Percentiles rank a stretch among this genome's conserved stretches.
Evolutionary conservation across 2,113 vertebrate genomes (phyloP).

Genomic region (Sapajus apella): DNA sequence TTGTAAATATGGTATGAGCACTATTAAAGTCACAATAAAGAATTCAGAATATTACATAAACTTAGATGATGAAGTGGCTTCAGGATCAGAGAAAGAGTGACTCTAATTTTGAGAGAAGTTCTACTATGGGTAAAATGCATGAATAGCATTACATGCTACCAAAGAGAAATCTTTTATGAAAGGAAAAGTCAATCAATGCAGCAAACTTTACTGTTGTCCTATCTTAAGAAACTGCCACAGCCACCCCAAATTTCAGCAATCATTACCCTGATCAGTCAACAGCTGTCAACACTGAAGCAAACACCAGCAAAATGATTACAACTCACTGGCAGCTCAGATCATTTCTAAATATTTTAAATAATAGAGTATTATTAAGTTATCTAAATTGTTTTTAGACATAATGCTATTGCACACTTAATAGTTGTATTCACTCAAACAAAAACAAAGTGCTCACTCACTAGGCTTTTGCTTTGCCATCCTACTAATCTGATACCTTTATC

Average conservation of each 20-base stretch:
- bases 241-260: background rate
- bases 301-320: background rate
- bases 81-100: background rate
- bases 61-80: background rate
- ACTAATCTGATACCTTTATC: background rate
- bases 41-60: background rate
- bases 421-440: background rate
- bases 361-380: background rate
- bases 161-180: background rate
- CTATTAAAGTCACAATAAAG: background rate
- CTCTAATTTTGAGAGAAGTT: background rate
- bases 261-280: background rate
- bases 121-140: background rate
- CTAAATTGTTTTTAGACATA: background rate
- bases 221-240: background rate
- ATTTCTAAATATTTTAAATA: background rate
- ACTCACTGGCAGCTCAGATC: background rate
- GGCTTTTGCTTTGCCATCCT: background rate
- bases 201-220: background rate
- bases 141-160: background rate
- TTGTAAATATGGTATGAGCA: background rate
- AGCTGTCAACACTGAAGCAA: background rate
- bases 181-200: background rate
- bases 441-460: background rate
- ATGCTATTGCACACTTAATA: background rate